Evolutionary conservation across 2,113 vertebrate species (phyloP), one percentile per base, ranked within the genome.

Genomic region (Cavia porcellus): DNA sequence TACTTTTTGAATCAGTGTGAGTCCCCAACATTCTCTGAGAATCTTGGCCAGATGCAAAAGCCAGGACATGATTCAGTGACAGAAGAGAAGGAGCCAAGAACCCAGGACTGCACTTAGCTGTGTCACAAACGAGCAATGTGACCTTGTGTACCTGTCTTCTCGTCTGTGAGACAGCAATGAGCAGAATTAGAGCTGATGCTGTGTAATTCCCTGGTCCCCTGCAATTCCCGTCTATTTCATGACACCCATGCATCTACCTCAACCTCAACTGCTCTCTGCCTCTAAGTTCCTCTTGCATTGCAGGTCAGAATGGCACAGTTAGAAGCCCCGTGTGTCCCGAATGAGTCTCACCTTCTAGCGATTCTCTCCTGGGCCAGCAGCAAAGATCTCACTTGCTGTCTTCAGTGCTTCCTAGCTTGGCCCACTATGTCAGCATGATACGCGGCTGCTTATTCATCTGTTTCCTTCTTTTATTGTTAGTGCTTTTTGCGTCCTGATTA

Each of bases 361-460:
- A 66, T 52, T 13, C 55, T 70, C 47, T 52, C 17, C 66, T 89
- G 22, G 74, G 22, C 92, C 8, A 2, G 24, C 75, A 84, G 75
- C 72, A 81, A 64, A 92, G 75, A 81, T 38, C 42, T 72, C 91
- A 19, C 25, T 70, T 66, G 25, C 89, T 96, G 38, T 92, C 85
- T 47, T 86, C 32, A 66, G 74, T 68, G 50, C 42, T 72, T 86
- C 64, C 70, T 86, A 79, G 19, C 22, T 20, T 59, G 35, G 28
- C 55, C 32, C 94, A 20, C 57, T 52, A 28, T n/a, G 6, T n/a
- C 38, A 42, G 50, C 47, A 59, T 89, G 68, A 30, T 32, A 66
- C 1, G 38, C 85, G 6, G 17, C 57, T 59, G 13, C 15, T 47
- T 79, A 25, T 42, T 81, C 75, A 61, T 15, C 14, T 30, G 5